Evolutionary conservation across 2,797 vertebrate species (phyloP), one percentile per base, ranked within the genome.

Genomic region (Notoglanidium macrostoma): DNA sequence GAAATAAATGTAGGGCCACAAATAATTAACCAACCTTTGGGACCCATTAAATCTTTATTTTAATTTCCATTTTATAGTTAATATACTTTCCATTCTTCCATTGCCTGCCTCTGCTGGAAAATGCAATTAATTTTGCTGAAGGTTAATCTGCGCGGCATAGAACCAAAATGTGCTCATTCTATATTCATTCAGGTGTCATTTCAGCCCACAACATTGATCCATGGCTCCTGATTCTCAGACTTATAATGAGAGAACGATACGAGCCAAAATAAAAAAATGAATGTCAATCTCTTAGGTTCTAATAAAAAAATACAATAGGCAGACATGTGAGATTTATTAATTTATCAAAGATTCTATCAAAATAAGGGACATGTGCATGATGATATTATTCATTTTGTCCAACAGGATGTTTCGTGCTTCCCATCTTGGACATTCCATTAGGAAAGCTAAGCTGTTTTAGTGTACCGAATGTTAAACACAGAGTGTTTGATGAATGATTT

Each of bases 41-140:
- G 63, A 3, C 44, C 74, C 85, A 81, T 85, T 87, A 68, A 76
- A 89, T 89, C 83, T 63, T 89, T 90, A 91, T 88, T 90, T 87
- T 81, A 73, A 90, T 89, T 84, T 80, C 87, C 88, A 91, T 87
- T 88, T 84, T 78, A 92, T 88, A 89, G 90, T 90, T 89, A 80
- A 91, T 87, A 86, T 84, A 86, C 61, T 90, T 88, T 72, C 35
- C 8, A 19, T 32, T 49, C 80, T 73, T 82, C 61, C 70, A 40
- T 90, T 85, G 84, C 87, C 88, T 89, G 85, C 88, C 85, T 89
- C 89, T 76, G 90, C 79, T 72, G 83, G 49, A 91, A 89, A 89
- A 89, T 78, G 84, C 82, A 87, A 87, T 67, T 76, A 87, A 78
- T 89, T 91, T 79, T 87, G 90, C 83, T 90, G 85, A 91, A 91